Evolutionary conservation across 1,140 invertebrate genomes (phyloP), one percentile per base, ranked within the genome.

Genomic region (Choristoneura fumiferana): DNA sequence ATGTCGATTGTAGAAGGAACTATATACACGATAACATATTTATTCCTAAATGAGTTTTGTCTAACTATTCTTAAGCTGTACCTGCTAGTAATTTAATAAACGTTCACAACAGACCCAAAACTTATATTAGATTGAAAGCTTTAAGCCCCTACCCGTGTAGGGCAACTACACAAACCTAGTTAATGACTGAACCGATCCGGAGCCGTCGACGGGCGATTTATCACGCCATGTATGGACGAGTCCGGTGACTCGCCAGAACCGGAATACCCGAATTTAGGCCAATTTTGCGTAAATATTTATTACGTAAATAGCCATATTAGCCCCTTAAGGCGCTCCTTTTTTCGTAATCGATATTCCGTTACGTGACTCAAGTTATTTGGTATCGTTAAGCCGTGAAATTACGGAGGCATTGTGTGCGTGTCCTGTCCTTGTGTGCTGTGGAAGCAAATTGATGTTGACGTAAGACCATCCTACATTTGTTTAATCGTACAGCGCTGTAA

Each of bases 161-260:
- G 68, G 68, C 68, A 77, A 68, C 57, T 75, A 69, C 66, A 75
- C 74, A 83, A 70, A 73, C 73, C 76, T 67, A 69, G 69, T 80
- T 81, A 81, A 81, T 79, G 73, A 68, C 69, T 64, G 60, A 58
- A 63, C 69, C 73, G 62, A 78, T 81, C 69, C 65, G 63, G 67
- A 61, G 39, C 54, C 36, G 60, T 54, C 68, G 63, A 64, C 43
- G 57, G 58, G 67, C 71, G 68, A 86, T 84, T 79, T 80, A 84
- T 84, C 80, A 83, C 73, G 78, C 72, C 77, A 71, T 66, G 58
- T 69, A 69, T 63, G 40, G 56, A 39, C 62, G 56, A 57, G 17
- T 38, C 49, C 18, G n/a, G 54, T 83, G 78, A 83, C 71, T 73
- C 63, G 33, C 59, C 72, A 40, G 56, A 71, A 67, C 14, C 13